phyloP scores from a whole-genome alignment of 2,113 vertebrate genomes.

The Malurus cyaneus region DNA sequence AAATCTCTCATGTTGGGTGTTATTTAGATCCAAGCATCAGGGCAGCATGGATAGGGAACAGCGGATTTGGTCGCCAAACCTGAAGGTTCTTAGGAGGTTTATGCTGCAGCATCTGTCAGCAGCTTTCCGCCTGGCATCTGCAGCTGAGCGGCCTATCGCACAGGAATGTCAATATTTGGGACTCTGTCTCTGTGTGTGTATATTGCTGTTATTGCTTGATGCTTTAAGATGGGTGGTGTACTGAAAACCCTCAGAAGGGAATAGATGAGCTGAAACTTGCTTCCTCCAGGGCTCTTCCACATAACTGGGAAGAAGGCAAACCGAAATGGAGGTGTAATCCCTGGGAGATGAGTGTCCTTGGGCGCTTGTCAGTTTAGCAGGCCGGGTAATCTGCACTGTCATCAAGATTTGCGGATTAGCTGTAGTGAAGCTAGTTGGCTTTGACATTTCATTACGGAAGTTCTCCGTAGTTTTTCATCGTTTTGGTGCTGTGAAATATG shows the following conservation, averaged over 20 bases:
- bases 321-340: conserved; percentile 43
- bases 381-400: conserved; percentile 43
- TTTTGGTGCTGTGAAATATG: not conserved
- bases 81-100: conserved; percentile 25
- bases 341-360: conserved; percentile 36
- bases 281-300: not conserved
- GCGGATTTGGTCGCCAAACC: not conserved
- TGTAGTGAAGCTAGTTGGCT: conserved; percentile 45
- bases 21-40: not conserved
- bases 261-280: conserved; percentile 38
- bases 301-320: not conserved
- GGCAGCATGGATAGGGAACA: not conserved
- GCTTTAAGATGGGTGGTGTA: not conserved
- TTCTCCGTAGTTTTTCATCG: not conserved
- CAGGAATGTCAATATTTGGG: conserved; percentile 45
- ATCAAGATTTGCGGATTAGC: conserved; percentile 48
- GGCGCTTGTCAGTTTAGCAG: conserved; percentile 35
- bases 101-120: conserved; percentile 33
- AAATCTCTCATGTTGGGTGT: not conserved
- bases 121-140: conserved; percentile 41
- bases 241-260: conserved; percentile 47
- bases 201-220: conserved; percentile 9
- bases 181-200: not conserved
- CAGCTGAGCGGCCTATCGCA: not conserved
- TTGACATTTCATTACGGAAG: conserved; percentile 51